Percentiles rank a stretch among this genome's conserved stretches.
These are phyloP conservation scores for Papilio dardanus DNA, from an alignment of 1,140 invertebrate species.

Conservation along the genomic window DNA sequence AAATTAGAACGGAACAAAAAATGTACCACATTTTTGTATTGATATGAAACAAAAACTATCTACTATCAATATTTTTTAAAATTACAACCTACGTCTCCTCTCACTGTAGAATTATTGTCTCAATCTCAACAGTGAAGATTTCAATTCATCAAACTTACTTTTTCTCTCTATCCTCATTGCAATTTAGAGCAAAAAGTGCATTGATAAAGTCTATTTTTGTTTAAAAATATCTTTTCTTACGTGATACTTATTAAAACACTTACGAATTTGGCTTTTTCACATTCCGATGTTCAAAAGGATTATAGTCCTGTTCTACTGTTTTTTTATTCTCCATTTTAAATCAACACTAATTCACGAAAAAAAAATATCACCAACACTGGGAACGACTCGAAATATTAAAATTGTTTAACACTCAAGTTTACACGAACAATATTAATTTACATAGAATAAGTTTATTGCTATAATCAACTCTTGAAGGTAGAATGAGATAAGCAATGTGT, in stretches of 20 bases:
- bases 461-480: conserved; percentile 58
- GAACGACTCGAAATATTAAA: background rate
- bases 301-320: conserved; percentile 76
- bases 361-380: background rate
- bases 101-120: no score
- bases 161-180: no score
- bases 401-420: conserved; percentile 1
- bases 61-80: no score
- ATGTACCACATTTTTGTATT: no score
- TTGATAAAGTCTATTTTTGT: background rate
- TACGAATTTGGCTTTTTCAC: conserved; percentile 86
- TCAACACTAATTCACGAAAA: background rate
- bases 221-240: background rate
- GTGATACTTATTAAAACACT: conserved; percentile 62
- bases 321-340: conserved; percentile 41
- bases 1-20: no score
- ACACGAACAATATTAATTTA: conserved; percentile 4
- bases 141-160: no score
- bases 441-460: conserved; percentile 53
- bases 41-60: no score
- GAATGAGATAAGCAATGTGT: conserved; percentile 45
- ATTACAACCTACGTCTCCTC: no score
- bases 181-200: background rate
- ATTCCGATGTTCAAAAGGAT: conserved; percentile 87
- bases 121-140: no score